These are phyloP conservation scores for Struthidea cinerea DNA, from an alignment of 2,113 vertebrate genomes.

Conservation along the genomic window DNA sequence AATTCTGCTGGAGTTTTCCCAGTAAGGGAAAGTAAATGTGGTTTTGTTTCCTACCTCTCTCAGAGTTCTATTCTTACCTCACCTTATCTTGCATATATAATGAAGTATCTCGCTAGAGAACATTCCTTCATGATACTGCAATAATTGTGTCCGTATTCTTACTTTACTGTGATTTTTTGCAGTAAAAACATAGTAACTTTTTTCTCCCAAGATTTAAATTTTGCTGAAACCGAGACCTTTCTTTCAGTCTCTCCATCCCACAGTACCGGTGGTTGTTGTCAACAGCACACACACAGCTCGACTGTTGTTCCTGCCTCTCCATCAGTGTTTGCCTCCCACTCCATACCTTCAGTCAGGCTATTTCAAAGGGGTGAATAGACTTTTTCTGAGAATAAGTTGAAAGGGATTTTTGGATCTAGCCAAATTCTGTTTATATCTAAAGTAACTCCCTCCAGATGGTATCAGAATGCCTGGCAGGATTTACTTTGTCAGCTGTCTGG, in stretches of 20 bases:
- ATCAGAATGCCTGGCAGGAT: background rate
- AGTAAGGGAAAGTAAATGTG: background rate
- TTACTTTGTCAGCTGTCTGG: background rate
- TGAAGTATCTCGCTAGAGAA: background rate
- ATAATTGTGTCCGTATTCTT: background rate
- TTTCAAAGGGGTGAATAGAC: background rate
- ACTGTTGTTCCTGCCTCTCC: background rate
- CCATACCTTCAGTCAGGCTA: background rate
- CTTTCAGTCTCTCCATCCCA: background rate
- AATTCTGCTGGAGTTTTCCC: background rate
- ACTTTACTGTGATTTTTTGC: background rate
- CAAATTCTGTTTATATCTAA: background rate
- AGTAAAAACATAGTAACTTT: background rate
- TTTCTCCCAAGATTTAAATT: background rate
- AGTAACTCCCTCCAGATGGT: conserved; percentile 5
- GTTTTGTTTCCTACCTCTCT: background rate
- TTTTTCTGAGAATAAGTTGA: background rate
- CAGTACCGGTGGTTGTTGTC: background rate
- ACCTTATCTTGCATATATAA: background rate
- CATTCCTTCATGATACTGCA: background rate
- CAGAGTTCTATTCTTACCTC: background rate
- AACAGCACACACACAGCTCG: background rate
- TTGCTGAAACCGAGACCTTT: background rate
- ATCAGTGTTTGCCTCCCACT: background rate
- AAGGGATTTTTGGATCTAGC: background rate